phyloP scores from a whole-genome alignment of 2,113 vertebrate species.

The Odontesthes bonariensis region DNA sequence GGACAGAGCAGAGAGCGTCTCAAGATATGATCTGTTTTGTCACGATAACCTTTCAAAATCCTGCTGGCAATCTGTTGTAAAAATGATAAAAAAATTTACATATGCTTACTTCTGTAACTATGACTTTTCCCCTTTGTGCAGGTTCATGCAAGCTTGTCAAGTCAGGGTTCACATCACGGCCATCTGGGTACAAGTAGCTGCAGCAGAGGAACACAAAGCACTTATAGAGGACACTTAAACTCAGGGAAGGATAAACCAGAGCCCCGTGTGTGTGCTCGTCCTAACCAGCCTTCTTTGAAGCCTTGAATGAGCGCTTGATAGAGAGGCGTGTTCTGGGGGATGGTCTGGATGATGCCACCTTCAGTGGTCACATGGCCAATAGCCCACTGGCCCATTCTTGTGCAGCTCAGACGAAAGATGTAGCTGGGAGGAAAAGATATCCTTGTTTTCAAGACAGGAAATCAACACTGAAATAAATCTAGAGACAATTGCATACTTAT shows the following conservation, averaged over 20 bases:
- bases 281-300: conserved; percentile 86
- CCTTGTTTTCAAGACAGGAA: neutral
- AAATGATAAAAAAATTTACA: neutral
- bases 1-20: neutral
- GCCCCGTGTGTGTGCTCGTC: conserved; percentile 13
- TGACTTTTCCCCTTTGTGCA: conserved; percentile 68
- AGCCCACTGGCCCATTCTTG: conserved; percentile 90
- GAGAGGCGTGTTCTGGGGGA: conserved; percentile 84
- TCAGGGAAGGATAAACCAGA: neutral
- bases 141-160: conserved; percentile 75
- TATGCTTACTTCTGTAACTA: conserved; percentile 83
- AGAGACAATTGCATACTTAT: neutral
- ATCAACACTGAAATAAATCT: neutral
- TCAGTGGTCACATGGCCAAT: conserved; percentile 86
- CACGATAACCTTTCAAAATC: neutral
- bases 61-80: conserved; percentile 6
- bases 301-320: conserved; percentile 86
- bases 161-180: conserved; percentile 85
- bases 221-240: conserved; percentile 14
- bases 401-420: conserved; percentile 90
- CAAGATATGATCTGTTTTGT: conserved; percentile 21
- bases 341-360: conserved; percentile 86
- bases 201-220: conserved; percentile 36
- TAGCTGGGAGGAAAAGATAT: conserved; percentile 77
- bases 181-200: conserved; percentile 89